Evolutionary conservation across 1,140 invertebrate species (phyloP).

Genomic region (Drosophila bocki): DNA sequence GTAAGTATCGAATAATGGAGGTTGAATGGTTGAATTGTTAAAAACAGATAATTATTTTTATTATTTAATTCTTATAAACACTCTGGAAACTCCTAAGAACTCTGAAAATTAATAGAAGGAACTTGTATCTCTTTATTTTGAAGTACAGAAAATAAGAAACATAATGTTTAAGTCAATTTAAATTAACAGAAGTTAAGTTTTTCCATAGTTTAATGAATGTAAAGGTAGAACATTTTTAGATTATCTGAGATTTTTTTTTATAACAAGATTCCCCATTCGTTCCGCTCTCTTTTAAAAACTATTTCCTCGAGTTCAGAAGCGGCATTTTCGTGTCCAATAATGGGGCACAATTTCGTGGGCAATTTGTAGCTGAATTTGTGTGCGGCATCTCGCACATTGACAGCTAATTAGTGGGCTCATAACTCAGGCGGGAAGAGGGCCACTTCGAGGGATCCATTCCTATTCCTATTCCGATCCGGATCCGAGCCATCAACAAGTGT

Average conservation of each 20-base stretch:
- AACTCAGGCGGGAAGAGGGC: slow-evolving; percentile 54
- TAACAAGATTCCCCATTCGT: neutral
- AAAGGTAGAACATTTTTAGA: too few species aligned
- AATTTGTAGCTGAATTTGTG: slow-evolving; percentile 76
- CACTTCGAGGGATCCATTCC: slow-evolving; percentile 24
- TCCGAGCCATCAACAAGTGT: slow-evolving; percentile 70
- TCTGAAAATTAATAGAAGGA: too few species aligned
- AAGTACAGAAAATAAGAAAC: too few species aligned
- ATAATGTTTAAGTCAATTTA: too few species aligned
- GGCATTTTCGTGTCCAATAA: slow-evolving; percentile 4
- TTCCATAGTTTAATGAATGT: too few species aligned
- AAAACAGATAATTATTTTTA: too few species aligned
- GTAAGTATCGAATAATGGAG: slow-evolving; percentile 87
- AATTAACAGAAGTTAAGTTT: too few species aligned
- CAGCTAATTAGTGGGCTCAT: slow-evolving; percentile 84
- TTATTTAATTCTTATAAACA: too few species aligned
- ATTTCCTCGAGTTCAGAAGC: neutral
- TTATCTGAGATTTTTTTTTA: slow-evolving; percentile 4
- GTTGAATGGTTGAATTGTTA: too few species aligned
- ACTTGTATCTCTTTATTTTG: too few species aligned
- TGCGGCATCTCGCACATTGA: slow-evolving; percentile 68
- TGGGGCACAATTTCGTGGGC: slow-evolving; percentile 67
- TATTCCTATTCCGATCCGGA: slow-evolving; percentile 18
- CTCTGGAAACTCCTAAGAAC: too few species aligned
- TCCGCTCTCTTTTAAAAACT: neutral